Evolutionary conservation across 2,797 vertebrate genomes (phyloP).

Genomic region (Apodemus agrarius): DNA sequence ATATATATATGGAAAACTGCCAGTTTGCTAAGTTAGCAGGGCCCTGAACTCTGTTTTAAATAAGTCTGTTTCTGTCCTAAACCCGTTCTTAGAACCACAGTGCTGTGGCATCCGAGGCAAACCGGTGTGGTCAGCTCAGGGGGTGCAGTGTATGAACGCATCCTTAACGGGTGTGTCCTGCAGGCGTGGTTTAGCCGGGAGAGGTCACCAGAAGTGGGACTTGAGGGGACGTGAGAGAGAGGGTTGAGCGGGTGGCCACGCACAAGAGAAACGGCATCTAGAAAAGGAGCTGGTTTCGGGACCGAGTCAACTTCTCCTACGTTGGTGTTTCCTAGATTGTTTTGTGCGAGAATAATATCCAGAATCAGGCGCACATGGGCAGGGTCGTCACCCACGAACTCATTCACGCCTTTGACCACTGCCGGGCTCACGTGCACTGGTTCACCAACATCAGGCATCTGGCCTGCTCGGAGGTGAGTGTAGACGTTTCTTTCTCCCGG

Average conservation of each 20-base stretch:
- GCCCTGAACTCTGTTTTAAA: conserved; percentile 10
- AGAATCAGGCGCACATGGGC: conserved; percentile 95
- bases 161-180: neutral
- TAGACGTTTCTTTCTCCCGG: neutral
- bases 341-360: conserved; percentile 98
- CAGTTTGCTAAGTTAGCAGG: neutral
- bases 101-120: neutral
- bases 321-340: conserved; percentile 91
- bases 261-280: neutral
- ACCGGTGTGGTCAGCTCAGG: neutral
- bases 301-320: neutral
- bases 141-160: neutral
- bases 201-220: neutral
- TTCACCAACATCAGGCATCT: conserved; percentile 94
- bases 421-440: conserved; percentile 96
- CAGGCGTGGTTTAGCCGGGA: neutral
- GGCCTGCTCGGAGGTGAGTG: conserved; percentile 96
- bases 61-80: neutral
- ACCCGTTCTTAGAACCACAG: neutral
- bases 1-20: neutral
- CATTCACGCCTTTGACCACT: conserved; percentile 98
- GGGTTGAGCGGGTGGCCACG: neutral
- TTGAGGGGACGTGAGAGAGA: neutral
- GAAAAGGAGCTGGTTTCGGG: neutral
- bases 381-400: conserved; percentile 96